A percentile compares a stretch with the other conserved stretches of the same genome.
These are phyloP conservation scores for Aurelia coerulea DNA, from an alignment of 30 jellyfish, hydroid and myxozoan genomes.

Conservation along the genomic window DNA sequence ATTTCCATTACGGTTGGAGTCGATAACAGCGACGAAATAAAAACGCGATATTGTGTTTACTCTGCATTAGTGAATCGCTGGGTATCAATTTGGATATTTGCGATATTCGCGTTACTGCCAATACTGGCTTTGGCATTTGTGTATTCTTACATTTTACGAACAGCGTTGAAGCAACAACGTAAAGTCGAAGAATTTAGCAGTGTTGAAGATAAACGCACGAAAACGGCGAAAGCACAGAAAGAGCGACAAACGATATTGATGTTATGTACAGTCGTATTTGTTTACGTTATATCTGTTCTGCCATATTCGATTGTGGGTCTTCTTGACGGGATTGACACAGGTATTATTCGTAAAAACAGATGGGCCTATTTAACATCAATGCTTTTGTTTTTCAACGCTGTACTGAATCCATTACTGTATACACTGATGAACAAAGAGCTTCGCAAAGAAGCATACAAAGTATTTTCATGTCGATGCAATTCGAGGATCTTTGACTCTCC, in stretches of 20 bases:
- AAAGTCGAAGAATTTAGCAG: neutral
- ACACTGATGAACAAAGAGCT: slow-evolving; percentile 18
- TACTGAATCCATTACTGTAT: slow-evolving; percentile 30
- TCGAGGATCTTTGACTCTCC: neutral
- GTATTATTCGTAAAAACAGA: neutral
- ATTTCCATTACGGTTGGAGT: neutral
- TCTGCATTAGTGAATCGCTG: slow-evolving; percentile 27
- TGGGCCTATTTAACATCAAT: slow-evolving; percentile 24
- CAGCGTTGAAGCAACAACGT: slow-evolving; percentile 25
- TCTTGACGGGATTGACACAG: slow-evolving; percentile 1
- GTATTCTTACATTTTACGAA: slow-evolving; percentile 33
- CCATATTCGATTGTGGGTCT: slow-evolving; percentile 18
- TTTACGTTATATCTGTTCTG: slow-evolving; percentile 7
- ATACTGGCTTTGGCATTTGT: neutral
- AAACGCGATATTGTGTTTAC: slow-evolving; percentile 5
- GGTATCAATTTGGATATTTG: slow-evolving; percentile 6
- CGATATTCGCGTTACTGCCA: slow-evolving; percentile 6
- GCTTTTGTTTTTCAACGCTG: slow-evolving; percentile 30
- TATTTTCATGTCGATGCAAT: neutral
- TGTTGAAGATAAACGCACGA: neutral
- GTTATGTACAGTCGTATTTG: slow-evolving; percentile 19
- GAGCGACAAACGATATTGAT: slow-evolving; percentile 12
- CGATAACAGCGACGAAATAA: neutral
- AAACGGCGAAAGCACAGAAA: slow-evolving; percentile 1
- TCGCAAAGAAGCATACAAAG: slow-evolving; percentile 12